Conservation (phyloP, 30 jellyfish, hydroid and myxozoan species). For the Chrysaora quinquecirrha region DNA sequence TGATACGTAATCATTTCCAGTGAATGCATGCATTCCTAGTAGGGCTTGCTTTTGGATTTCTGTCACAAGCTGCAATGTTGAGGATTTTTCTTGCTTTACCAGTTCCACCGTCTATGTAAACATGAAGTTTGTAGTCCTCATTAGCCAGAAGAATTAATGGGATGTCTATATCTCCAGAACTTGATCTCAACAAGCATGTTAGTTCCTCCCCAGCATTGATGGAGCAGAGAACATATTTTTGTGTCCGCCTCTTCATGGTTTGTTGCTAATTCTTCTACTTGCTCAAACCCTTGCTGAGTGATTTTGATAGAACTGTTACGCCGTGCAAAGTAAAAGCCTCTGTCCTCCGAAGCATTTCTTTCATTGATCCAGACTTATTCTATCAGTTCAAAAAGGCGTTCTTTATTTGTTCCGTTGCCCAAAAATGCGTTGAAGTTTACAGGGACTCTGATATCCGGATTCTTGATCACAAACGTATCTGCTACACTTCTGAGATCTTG, state of each 20-base stretch:
- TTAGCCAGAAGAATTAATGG: conserved; percentile 21
- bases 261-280: not conserved
- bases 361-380: conserved; percentile 15
- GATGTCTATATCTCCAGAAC: conserved; percentile 22
- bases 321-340: conserved; percentile 5
- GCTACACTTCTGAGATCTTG: not conserved
- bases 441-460: conserved; percentile 4
- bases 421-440: conserved; percentile 18
- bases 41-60: conserved; percentile 18
- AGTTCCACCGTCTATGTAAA: conserved; percentile 11
- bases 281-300: not conserved
- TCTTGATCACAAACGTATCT: conserved; percentile 16
- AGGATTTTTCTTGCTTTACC: conserved; percentile 18
- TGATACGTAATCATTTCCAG: conserved; percentile 20
- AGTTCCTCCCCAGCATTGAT: conserved; percentile 11
- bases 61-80: conserved; percentile 6
- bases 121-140: not conserved
- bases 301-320: not conserved
- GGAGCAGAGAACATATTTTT: conserved; percentile 10
- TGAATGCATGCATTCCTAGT: conserved; percentile 24
- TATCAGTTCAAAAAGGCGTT: conserved; percentile 31
- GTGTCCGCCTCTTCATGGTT: conserved; percentile 29
- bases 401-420: conserved; percentile 38
- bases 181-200: not conserved
- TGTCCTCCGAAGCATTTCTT: not conserved